phyloP scores from a whole-genome alignment of 2,888 invertebrate genomes.

The Nemapogon koenigi region DNA sequence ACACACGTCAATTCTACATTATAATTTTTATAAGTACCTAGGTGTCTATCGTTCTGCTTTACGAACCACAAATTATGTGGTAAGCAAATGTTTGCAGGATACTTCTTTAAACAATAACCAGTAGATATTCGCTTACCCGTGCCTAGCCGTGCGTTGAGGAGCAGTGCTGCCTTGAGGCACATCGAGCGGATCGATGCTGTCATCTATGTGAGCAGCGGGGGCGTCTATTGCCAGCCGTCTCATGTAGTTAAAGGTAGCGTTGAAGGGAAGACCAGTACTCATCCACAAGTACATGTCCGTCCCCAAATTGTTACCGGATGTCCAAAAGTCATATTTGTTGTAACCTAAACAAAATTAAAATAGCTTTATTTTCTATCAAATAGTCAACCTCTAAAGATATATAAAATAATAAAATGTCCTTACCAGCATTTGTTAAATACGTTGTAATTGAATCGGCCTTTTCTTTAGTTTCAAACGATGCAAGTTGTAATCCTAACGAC shows the following conservation, averaged over 20 bases:
- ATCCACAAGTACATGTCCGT: constrained; percentile 90
- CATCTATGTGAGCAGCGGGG: constrained; percentile 59
- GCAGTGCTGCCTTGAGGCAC: constrained; percentile 77
- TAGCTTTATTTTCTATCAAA: neutral
- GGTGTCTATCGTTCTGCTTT: no score
- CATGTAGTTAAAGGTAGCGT: constrained; percentile 88
- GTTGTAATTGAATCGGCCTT: constrained; percentile 85
- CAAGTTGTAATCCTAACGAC: constrained; percentile 82
- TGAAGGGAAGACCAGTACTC: constrained; percentile 87
- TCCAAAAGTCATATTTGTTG: constrained; percentile 87
- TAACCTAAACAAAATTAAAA: constrained; percentile 55
- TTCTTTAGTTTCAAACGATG: constrained; percentile 86
- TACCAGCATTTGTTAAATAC: constrained; percentile 82
- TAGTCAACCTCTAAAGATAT: neutral
- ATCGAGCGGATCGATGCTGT: constrained; percentile 68
- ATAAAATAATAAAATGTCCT: constrained; percentile 15
- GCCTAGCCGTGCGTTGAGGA: constrained; percentile 79
- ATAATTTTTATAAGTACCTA: no score
- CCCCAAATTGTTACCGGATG: constrained; percentile 85
- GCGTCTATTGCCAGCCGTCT: constrained; percentile 58
- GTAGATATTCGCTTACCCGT: no score
- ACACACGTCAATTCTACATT: no score
- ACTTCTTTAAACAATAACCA: no score
- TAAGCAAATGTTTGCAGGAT: no score
- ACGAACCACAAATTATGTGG: no score